Evolutionary conservation across 1,140 invertebrate species (phyloP).

Genomic region (Leucophenga varia): DNA sequence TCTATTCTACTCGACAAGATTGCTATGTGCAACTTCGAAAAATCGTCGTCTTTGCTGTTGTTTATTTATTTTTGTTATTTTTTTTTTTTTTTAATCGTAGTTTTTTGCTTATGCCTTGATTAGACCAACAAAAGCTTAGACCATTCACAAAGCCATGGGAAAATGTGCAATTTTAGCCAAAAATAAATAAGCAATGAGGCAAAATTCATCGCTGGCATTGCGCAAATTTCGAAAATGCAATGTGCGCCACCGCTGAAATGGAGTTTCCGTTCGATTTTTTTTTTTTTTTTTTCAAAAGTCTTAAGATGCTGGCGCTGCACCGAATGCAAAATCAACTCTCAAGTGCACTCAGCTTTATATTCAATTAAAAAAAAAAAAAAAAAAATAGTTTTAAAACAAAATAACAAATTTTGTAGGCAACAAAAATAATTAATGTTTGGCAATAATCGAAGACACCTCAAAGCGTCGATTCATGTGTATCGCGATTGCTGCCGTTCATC

Average conservation of each 20-base stretch:
- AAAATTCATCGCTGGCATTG: too few species aligned
- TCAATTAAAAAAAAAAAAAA: slow-evolving; percentile 3
- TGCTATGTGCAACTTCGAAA: background rate
- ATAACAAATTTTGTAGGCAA: slow-evolving; percentile 4
- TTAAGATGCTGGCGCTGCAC: background rate
- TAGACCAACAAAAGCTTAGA: slow-evolving; percentile 35
- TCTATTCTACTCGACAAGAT: slow-evolving; percentile 11
- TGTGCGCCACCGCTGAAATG: too few species aligned
- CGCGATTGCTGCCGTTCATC: too few species aligned
- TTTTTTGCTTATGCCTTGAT: slow-evolving; percentile 27
- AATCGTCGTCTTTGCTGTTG: too few species aligned
- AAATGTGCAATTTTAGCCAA: slow-evolving; percentile 54
- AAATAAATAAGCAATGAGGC: slow-evolving; percentile 49
- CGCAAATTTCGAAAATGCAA: too few species aligned
- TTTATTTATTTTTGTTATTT: too few species aligned
- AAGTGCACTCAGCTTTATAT: slow-evolving; percentile 25
- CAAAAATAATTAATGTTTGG: slow-evolving; percentile 50
- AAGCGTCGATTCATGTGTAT: too few species aligned
- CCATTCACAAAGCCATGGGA: slow-evolving; percentile 37
- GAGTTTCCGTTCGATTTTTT: too few species aligned
- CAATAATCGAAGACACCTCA: slow-evolving; percentile 51
- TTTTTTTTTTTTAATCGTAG: too few species aligned
- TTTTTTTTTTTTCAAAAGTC: too few species aligned
- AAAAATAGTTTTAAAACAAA: slow-evolving; percentile 5
- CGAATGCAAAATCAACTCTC: slow-evolving; percentile 22